phyloP scores from a whole-genome alignment of 2,113 vertebrate species.

The Odocoileus hemionus region DNA sequence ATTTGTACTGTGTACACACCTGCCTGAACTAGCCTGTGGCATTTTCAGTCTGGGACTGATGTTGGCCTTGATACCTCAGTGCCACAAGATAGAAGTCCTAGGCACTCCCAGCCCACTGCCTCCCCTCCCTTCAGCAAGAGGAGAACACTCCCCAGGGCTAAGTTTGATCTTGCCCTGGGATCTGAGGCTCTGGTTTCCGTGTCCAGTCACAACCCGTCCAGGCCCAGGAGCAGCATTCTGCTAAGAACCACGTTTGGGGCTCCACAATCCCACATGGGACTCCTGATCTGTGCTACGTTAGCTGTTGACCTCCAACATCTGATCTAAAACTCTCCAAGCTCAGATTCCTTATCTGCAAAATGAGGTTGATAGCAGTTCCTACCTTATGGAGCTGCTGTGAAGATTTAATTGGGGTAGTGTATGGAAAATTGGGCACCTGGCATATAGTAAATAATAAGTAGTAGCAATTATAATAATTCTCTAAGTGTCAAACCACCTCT shows the following conservation, averaged over 20 bases:
- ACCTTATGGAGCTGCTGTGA: neutral
- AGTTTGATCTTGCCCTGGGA: neutral
- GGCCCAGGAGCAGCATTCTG: neutral
- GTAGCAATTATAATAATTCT: neutral
- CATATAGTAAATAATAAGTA: neutral
- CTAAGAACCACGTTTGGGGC: neutral
- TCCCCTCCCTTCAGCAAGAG: neutral
- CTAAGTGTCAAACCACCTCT: neutral
- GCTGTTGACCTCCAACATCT: neutral
- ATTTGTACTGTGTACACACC: neutral
- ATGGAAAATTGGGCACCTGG: neutral
- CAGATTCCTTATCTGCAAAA: slow-evolving; percentile 3
- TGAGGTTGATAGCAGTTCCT: neutral
- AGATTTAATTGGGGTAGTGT: neutral
- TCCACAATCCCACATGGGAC: neutral
- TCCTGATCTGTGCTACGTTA: neutral
- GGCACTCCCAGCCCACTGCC: neutral
- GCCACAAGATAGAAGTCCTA: neutral
- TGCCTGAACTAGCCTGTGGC: neutral
- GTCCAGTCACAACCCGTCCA: neutral
- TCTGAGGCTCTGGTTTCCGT: neutral
- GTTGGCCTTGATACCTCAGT: neutral
- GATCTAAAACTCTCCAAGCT: neutral
- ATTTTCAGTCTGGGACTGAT: neutral
- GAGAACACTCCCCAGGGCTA: neutral